Conservation (phyloP, 2,888 invertebrate genomes). For the Pecten maximus region DNA sequence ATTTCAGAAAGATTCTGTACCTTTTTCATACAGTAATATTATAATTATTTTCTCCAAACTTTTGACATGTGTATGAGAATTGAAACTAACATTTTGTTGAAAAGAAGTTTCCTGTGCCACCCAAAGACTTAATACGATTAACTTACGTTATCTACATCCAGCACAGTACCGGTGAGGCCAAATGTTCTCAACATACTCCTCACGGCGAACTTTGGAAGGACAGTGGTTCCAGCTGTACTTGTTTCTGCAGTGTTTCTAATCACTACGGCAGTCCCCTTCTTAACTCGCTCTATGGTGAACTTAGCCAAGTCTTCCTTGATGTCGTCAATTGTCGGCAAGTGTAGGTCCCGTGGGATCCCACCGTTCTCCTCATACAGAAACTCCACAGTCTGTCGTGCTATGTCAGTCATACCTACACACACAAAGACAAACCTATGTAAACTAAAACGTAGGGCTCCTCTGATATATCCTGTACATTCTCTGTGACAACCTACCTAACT, state of each 20-base stretch:
- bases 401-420: slow-evolving; percentile 81
- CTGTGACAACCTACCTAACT: too few species aligned
- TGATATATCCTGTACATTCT: not conserved
- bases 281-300: slow-evolving; percentile 81
- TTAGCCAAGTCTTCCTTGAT: slow-evolving; percentile 82
- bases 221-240: slow-evolving; percentile 68
- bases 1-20: too few species aligned
- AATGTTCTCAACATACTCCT: slow-evolving; percentile 82
- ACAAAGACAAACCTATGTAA: slow-evolving; percentile 3
- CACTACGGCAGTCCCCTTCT: slow-evolving; percentile 81
- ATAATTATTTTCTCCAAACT: not conserved
- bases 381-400: slow-evolving; percentile 83
- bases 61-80: not conserved
- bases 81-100: too few species aligned
- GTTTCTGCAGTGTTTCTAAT: slow-evolving; percentile 73
- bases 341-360: slow-evolving; percentile 82
- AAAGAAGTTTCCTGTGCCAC: not conserved
- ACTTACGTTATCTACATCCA: slow-evolving; percentile 81
- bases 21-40: too few species aligned
- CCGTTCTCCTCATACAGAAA: slow-evolving; percentile 83
- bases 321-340: slow-evolving; percentile 82
- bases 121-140: not conserved
- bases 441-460: too few species aligned
- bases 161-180: slow-evolving; percentile 81
- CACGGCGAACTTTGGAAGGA: slow-evolving; percentile 81